Evolutionary conservation across 2,888 invertebrate species (phyloP).

Genomic region (Polietes domitor): DNA sequence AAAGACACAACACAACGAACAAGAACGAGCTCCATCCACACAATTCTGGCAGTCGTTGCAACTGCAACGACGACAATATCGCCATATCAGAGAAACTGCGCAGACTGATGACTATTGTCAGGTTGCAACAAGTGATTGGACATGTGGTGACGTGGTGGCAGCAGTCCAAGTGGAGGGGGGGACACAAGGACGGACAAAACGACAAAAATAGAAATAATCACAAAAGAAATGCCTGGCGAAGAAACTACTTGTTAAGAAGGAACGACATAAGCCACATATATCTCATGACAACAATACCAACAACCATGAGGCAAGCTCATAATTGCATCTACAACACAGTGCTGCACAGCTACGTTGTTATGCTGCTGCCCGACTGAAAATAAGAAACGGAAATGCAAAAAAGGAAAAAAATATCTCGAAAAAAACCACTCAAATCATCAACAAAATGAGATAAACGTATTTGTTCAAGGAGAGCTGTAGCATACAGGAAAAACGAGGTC

Average conservation of each 20-base stretch:
- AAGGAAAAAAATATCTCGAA: conserved; percentile 24
- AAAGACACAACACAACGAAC: neutral
- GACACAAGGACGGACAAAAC: neutral
- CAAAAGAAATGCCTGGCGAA: conserved; percentile 27
- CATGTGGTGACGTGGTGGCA: neutral
- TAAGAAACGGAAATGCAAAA: conserved; percentile 62
- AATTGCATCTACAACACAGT: conserved; percentile 14
- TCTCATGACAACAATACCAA: conserved; percentile 1
- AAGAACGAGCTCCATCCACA: too few species aligned
- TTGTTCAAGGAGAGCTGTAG: neutral
- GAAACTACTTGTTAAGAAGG: conserved; percentile 54
- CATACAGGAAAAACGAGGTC: conserved; percentile 16
- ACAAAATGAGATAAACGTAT: conserved; percentile 39
- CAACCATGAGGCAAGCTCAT: neutral
- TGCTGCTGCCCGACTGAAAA: conserved; percentile 10
- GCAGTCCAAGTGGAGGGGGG: neutral
- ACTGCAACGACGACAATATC: neutral
- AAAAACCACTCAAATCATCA: conserved; percentile 35
- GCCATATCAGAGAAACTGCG: neutral
- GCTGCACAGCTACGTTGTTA: neutral
- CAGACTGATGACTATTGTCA: neutral
- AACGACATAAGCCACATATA: neutral
- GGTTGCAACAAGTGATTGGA: conserved; percentile 45
- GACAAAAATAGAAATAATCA: conserved; percentile 57
- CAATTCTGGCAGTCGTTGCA: neutral